These are phyloP conservation scores for Corythornis cristatus DNA, from an alignment of 2,113 vertebrate species.

Conservation along the genomic window DNA sequence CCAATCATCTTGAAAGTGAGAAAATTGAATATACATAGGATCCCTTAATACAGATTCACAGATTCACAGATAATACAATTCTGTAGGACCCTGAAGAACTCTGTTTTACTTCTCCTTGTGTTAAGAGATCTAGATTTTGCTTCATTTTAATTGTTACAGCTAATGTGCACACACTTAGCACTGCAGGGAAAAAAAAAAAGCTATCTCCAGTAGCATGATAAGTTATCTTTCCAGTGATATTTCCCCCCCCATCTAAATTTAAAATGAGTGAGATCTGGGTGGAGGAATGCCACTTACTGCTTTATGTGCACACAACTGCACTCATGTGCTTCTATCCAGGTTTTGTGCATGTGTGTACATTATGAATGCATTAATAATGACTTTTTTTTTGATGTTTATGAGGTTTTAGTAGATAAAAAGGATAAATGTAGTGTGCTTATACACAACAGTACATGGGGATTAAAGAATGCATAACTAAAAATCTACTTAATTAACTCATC, in stretches of 20 bases:
- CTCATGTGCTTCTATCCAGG: neutral
- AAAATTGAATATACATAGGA: neutral
- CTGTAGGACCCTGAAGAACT: neutral
- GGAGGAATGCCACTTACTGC: neutral
- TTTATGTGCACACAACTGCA: neutral
- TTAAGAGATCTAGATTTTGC: neutral
- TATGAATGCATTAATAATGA: neutral
- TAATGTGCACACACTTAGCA: neutral
- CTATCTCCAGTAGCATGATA: neutral
- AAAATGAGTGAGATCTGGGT: constrained; percentile 16
- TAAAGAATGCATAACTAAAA: neutral
- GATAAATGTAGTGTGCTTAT: neutral
- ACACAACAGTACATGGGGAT: neutral
- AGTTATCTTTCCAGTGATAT: constrained; percentile 9
- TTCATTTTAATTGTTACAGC: neutral
- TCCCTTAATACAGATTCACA: neutral
- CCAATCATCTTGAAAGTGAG: neutral
- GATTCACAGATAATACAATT: neutral
- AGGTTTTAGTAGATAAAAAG: neutral
- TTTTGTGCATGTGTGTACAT: neutral
- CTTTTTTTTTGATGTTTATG: neutral
- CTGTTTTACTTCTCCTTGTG: fast-evolving
- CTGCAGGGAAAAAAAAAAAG: neutral
- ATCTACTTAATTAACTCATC: constrained; percentile 12
- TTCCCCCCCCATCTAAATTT: neutral